Conservation (phyloP, 2,797 vertebrate genomes). For the Thaleichthys pacificus region DNA sequence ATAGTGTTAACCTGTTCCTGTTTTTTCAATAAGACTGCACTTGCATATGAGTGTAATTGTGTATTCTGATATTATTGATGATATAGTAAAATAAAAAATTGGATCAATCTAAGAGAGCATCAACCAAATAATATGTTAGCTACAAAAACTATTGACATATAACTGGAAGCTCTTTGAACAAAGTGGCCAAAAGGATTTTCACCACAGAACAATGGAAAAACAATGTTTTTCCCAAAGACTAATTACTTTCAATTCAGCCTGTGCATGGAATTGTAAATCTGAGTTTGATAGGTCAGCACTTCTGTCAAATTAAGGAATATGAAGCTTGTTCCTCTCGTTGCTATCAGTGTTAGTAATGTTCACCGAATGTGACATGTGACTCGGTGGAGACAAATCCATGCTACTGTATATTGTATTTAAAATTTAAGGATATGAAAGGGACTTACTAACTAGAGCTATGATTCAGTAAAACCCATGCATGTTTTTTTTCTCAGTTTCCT, state of each 20-base stretch:
- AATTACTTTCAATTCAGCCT: constrained; percentile 27
- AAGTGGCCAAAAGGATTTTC: constrained; percentile 24
- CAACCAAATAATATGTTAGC: constrained; percentile 21
- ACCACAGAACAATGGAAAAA: constrained; percentile 32
- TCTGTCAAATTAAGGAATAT: constrained; percentile 65
- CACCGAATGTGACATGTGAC: constrained; percentile 29
- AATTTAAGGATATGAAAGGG: constrained; percentile 35
- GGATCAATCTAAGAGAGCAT: constrained; percentile 28
- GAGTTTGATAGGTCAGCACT: constrained; percentile 65
- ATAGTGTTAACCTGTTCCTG: constrained; percentile 65
- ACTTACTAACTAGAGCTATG: constrained; percentile 43
- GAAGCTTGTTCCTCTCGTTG: constrained; percentile 62
- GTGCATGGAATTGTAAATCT: constrained; percentile 24
- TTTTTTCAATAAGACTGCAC: constrained; percentile 77
- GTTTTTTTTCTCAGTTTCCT: constrained; percentile 33
- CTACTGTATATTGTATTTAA: constrained; percentile 44
- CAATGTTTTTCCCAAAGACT: constrained; percentile 65
- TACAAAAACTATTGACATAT: constrained; percentile 31
- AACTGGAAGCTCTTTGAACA: constrained; percentile 41
- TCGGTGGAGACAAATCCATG: constrained; percentile 32
- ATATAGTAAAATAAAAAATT: constrained; percentile 25
- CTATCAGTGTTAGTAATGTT: constrained; percentile 72
- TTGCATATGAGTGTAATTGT: constrained; percentile 74
- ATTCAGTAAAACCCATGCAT: constrained; percentile 31
- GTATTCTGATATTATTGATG: constrained; percentile 48